These are phyloP conservation scores for Phthorimaea operculella DNA, from an alignment of 1,140 invertebrate genomes.

Conservation along the genomic window DNA sequence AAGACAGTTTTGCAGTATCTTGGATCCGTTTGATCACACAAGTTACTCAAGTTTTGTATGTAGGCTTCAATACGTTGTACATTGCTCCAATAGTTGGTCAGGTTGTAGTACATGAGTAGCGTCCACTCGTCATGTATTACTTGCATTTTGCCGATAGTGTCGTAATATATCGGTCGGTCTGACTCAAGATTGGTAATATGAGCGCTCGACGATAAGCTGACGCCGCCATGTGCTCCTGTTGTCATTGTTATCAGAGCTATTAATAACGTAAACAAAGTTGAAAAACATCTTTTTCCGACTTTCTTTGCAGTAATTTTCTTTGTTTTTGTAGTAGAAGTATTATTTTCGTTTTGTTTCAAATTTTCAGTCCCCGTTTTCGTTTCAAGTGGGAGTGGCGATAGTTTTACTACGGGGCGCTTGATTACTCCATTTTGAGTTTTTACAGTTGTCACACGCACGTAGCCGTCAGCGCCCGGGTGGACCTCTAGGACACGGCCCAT, in stretches of 20 bases:
- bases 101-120: background rate
- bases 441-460: background rate
- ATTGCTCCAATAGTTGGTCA: background rate
- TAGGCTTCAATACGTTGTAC: background rate
- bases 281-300: too few species aligned
- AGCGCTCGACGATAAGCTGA: background rate
- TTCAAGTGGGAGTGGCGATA: too few species aligned
- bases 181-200: background rate
- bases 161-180: background rate
- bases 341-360: too few species aligned
- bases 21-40: background rate
- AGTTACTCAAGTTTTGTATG: background rate
- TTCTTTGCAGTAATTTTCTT: too few species aligned
- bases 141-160: background rate
- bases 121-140: conserved; percentile 4
- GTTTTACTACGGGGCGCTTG: background rate
- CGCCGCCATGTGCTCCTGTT: too few species aligned
- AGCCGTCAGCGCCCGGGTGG: background rate
- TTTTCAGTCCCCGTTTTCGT: too few species aligned
- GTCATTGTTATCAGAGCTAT: too few species aligned
- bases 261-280: too few species aligned
- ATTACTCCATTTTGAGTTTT: background rate
- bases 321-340: too few species aligned
- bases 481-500: background rate
- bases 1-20: background rate